Evolutionary conservation across 1,140 invertebrate species (phyloP).

Genomic region (Brachionus rubens): DNA sequence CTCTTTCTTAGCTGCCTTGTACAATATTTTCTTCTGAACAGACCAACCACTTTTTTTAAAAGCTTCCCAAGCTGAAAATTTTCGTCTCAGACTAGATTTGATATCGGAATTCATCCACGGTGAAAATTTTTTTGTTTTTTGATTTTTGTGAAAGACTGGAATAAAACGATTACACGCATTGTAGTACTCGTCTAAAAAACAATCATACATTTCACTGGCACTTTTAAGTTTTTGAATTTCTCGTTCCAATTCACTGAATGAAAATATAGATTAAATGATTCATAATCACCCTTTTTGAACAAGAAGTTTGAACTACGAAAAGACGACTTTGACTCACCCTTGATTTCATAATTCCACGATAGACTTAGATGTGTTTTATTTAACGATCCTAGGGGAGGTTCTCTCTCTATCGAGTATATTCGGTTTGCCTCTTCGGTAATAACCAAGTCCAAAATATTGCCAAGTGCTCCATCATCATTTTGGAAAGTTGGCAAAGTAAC

Average conservation of each 20-base stretch:
- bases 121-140: background rate
- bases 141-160: background rate
- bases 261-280: background rate
- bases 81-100: background rate
- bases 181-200: background rate
- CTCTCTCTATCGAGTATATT: background rate
- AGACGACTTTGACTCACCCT: too few species aligned
- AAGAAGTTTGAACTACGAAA: background rate
- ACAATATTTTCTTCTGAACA: too few species aligned
- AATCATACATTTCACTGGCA: slow-evolving; percentile 20
- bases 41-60: too few species aligned
- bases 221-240: background rate
- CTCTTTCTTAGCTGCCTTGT: too few species aligned
- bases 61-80: background rate
- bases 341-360: background rate
- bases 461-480: background rate
- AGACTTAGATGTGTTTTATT: background rate
- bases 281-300: slow-evolving; percentile 2
- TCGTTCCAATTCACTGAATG: background rate
- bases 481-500: background rate
- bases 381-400: background rate
- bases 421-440: background rate
- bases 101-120: background rate
- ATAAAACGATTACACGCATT: background rate
- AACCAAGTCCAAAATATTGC: slow-evolving; percentile 4